phyloP scores from a whole-genome alignment of 1,140 invertebrate species.

The roundworm (Caenorhabditis elegans) region DNA sequence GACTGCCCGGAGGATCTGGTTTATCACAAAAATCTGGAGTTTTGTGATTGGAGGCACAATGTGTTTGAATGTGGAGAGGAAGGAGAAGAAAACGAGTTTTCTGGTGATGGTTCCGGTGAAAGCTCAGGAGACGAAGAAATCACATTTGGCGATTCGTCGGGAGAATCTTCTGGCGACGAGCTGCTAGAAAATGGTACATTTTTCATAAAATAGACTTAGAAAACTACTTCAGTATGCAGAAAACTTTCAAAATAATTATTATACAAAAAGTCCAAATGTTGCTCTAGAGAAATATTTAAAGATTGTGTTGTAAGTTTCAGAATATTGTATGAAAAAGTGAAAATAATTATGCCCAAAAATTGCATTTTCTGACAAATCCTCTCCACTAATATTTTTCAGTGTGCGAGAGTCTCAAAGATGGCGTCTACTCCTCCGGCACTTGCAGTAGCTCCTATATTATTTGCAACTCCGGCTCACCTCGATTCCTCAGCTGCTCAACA shows the following conservation, averaged over 20 bases:
- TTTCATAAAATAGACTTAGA: too few relatives aligned
- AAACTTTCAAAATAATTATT: too few relatives aligned
- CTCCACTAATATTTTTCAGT: too few relatives aligned
- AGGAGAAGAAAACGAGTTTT: not conserved
- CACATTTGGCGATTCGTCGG: too few relatives aligned
- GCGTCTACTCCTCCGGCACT: not conserved
- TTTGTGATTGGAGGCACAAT: conserved; percentile 49
- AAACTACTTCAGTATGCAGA: too few relatives aligned
- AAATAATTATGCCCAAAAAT: too few relatives aligned
- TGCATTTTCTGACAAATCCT: too few relatives aligned
- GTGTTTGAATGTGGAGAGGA: conserved; percentile 40
- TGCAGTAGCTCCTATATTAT: not conserved
- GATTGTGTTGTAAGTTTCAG: too few relatives aligned
- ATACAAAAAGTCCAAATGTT: too few relatives aligned
- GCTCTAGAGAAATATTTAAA: too few relatives aligned
- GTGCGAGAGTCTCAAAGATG: not conserved
- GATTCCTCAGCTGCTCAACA: not conserved
- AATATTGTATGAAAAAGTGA: too few relatives aligned
- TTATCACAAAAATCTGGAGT: conserved; percentile 43
- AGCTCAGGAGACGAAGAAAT: not conserved
- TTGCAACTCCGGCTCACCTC: not conserved
- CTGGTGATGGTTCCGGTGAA: not conserved
- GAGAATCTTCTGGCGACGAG: not conserved
- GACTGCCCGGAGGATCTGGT: conserved; percentile 48
- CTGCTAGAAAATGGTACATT: not conserved